These are phyloP conservation scores for Gephyroberyx darwinii DNA, from an alignment of 2,797 vertebrate species.

Conservation along the genomic window DNA sequence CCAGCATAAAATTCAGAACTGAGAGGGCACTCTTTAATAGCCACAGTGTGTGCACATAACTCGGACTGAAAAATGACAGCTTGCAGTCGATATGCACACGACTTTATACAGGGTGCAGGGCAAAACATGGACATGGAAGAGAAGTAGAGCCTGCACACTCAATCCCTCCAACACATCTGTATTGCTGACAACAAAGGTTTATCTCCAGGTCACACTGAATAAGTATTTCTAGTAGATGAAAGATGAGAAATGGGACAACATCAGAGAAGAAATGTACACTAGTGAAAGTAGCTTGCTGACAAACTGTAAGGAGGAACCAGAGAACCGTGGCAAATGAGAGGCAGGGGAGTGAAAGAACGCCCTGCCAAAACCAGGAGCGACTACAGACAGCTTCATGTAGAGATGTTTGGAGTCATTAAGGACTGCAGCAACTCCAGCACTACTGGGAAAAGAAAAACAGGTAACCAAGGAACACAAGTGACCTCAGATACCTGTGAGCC, in stretches of 20 bases:
- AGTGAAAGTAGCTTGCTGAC: neutral
- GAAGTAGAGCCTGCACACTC: constrained; percentile 17
- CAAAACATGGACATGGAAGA: constrained; percentile 37
- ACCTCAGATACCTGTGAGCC: constrained; percentile 68
- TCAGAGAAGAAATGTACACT: constrained; percentile 26
- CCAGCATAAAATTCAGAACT: constrained; percentile 30
- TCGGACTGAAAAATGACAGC: constrained; percentile 45
- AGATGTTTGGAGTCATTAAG: constrained; percentile 24
- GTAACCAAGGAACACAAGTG: constrained; percentile 50
- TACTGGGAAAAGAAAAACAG: constrained; percentile 24
- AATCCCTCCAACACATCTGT: constrained; percentile 16
- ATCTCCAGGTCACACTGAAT: constrained; percentile 34
- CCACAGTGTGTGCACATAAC: constrained; percentile 39
- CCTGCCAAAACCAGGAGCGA: constrained; percentile 13
- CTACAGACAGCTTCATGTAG: constrained; percentile 23
- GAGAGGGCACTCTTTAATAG: constrained; percentile 41
- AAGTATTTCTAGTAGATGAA: neutral
- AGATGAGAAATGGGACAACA: constrained; percentile 4
- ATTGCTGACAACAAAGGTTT: constrained; percentile 47
- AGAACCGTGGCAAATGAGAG: too few species aligned
- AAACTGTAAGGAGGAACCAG: neutral
- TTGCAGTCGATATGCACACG: constrained; percentile 37
- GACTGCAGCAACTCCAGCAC: constrained; percentile 10
- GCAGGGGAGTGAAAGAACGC: neutral
- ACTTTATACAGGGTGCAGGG: constrained; percentile 37